Evolutionary conservation across 2,797 vertebrate genomes (phyloP).

Genomic region (Urophycis tenuis): DNA sequence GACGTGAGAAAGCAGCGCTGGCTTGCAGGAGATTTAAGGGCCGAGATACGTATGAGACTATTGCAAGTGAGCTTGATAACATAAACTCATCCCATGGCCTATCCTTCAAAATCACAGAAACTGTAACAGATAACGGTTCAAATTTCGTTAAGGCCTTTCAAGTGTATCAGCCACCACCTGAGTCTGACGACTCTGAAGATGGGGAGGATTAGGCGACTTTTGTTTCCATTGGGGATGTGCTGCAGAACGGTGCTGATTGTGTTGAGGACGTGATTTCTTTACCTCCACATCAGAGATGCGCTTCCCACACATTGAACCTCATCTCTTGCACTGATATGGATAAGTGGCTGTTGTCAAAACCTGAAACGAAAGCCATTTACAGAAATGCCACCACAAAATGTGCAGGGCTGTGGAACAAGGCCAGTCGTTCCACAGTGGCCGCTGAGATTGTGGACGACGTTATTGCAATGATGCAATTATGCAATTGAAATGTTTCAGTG

Average conservation of each 20-base stretch:
- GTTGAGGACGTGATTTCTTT: not conserved
- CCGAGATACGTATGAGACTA: slow-evolving; percentile 8
- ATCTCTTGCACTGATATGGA: not conserved
- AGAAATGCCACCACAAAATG: not conserved
- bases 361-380: not conserved
- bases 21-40: slow-evolving; percentile 20
- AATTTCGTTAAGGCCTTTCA: slow-evolving; percentile 33
- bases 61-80: slow-evolving; percentile 27
- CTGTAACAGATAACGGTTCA: slow-evolving; percentile 22
- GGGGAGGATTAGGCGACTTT: not conserved
- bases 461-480: slow-evolving; percentile 1
- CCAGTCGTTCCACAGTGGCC: not conserved
- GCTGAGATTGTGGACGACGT: not conserved
- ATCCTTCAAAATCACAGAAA: slow-evolving; percentile 17
- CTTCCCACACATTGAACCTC: not conserved
- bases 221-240: no score
- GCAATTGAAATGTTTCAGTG: no score
- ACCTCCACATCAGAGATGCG: not conserved
- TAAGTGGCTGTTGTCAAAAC: not conserved
- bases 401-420: not conserved
- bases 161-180: slow-evolving; percentile 12
- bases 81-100: slow-evolving; percentile 21
- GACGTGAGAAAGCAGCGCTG: slow-evolving; percentile 23
- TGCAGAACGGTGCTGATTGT: not conserved
- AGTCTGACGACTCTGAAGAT: slow-evolving; percentile 6